These are phyloP conservation scores for Amiota communis DNA, from an alignment of 2,888 invertebrate species.

Conservation along the genomic window DNA sequence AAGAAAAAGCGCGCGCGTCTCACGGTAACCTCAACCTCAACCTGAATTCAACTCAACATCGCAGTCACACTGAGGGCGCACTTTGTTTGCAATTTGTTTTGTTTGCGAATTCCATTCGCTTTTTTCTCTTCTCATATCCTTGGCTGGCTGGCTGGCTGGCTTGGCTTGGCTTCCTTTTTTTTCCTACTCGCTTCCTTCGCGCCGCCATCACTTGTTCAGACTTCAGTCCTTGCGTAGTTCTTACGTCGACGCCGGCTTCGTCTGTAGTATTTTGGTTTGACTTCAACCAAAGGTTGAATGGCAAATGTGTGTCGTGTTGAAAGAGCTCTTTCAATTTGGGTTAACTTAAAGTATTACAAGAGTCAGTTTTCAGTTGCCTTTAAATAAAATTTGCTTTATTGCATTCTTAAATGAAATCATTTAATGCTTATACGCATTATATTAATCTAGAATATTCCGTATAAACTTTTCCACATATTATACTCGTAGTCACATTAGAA, in stretches of 20 bases:
- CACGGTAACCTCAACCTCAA: constrained; percentile 27
- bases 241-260: background rate
- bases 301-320: constrained; percentile 57
- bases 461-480: too few relatives aligned
- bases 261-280: constrained; percentile 7
- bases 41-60: constrained; percentile 38
- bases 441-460: too few relatives aligned
- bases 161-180: constrained; percentile 3
- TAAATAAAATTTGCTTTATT: background rate
- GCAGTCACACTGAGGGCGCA: constrained; percentile 49
- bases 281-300: constrained; percentile 30
- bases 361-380: background rate
- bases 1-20: background rate
- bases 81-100: constrained; percentile 67
- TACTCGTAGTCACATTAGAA: too few relatives aligned
- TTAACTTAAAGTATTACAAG: constrained; percentile 55
- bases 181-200: background rate
- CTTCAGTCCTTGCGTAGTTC: background rate
- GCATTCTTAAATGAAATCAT: background rate
- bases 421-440: background rate
- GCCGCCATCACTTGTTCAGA: background rate
- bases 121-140: constrained; percentile 30
- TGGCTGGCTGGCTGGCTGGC: constrained; percentile 8
- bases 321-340: constrained; percentile 52
- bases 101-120: constrained; percentile 57